These are phyloP conservation scores for Prenolepis imparis DNA, from an alignment of 2,888 invertebrate genomes.

Conservation along the genomic window DNA sequence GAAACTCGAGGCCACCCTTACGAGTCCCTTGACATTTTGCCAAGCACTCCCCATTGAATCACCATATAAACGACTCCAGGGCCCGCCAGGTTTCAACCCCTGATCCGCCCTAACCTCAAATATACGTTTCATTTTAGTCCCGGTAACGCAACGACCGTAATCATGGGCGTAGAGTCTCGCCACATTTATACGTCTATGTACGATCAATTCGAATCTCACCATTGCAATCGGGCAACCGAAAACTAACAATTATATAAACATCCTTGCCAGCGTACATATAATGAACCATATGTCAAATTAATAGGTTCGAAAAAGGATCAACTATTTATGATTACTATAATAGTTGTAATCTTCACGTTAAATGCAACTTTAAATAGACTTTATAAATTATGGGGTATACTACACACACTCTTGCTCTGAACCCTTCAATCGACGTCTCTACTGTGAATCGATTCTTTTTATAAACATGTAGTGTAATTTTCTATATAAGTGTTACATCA, in stretches of 20 bases:
- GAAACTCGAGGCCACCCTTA: conserved; percentile 76
- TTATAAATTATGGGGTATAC: conserved; percentile 11
- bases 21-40: conserved; percentile 84
- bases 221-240: not conserved
- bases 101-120: conserved; percentile 82
- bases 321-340: not conserved
- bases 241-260: conserved; percentile 22
- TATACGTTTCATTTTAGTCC: conserved; percentile 82
- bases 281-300: not conserved
- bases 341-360: no score
- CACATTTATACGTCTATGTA: conserved; percentile 13
- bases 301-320: not conserved
- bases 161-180: conserved; percentile 68
- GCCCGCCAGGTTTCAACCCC: conserved; percentile 77
- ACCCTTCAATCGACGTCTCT: not conserved
- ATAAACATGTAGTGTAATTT: not conserved
- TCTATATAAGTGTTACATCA: not conserved
- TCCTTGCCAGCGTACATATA: not conserved
- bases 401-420: not conserved
- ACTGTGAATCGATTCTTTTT: not conserved
- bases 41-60: conserved; percentile 82
- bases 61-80: conserved; percentile 84
- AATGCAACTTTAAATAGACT: not conserved
- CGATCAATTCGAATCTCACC: conserved; percentile 23
- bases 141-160: conserved; percentile 57